Percentiles rank a stretch among this genome's conserved stretches.
Conservation (phyloP, 2,888 invertebrate species). For the Dyspetes luteomarginatus region DNA sequence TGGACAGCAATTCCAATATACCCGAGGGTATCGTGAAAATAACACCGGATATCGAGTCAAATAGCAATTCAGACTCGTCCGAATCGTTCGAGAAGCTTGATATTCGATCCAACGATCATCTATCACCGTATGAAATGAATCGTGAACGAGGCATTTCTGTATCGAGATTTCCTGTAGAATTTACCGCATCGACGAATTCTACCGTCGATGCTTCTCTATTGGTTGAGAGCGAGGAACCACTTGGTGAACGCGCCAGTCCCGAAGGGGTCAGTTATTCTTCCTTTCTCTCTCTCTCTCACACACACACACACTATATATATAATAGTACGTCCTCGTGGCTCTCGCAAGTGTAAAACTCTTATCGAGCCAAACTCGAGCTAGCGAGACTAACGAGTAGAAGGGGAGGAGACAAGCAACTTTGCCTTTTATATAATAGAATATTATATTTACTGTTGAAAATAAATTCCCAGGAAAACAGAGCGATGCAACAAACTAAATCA, state of each 20-base stretch:
- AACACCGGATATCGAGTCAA: conserved; percentile 73
- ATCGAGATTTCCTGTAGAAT: conserved; percentile 78
- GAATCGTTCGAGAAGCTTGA: conserved; percentile 80
- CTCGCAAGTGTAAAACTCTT: too few relatives aligned
- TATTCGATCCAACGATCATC: conserved; percentile 65
- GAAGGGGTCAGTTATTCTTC: conserved; percentile 86
- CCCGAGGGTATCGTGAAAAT: conserved; percentile 87
- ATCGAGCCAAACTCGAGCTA: too few relatives aligned
- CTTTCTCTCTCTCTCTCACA: neutral
- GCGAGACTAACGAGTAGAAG: too few relatives aligned
- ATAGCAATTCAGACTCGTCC: conserved; percentile 78
- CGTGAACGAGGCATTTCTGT: conserved; percentile 22
- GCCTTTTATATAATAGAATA: too few relatives aligned
- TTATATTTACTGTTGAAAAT: too few relatives aligned
- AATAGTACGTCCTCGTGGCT: too few relatives aligned
- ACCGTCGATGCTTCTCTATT: neutral
- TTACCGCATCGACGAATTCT: conserved; percentile 71
- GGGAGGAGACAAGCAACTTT: too few relatives aligned
- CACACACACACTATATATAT: too few relatives aligned
- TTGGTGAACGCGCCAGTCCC: conserved; percentile 92
- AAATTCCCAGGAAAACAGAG: too few relatives aligned
- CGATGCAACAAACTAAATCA: too few relatives aligned
- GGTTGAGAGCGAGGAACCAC: conserved; percentile 83
- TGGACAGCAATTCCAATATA: conserved; percentile 88
- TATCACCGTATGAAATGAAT: conserved; percentile 25